phyloP scores from a whole-genome alignment of 2,797 vertebrate species.

The Enteromius viviparus region DNA sequence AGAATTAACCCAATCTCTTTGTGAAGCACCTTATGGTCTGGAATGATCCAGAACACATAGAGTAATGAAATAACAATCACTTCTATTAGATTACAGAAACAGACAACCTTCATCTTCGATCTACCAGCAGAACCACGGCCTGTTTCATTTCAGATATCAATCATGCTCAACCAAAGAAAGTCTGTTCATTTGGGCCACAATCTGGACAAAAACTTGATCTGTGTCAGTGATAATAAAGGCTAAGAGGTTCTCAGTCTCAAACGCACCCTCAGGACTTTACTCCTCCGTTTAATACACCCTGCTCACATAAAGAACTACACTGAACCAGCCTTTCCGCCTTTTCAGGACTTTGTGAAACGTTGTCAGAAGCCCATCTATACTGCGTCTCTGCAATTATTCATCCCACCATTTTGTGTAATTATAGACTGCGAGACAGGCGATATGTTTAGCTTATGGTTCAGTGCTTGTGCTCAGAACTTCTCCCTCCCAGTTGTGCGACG shows the following conservation, averaged over 20 bases:
- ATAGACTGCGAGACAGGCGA: slow-evolving; percentile 43
- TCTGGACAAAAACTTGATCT: slow-evolving; percentile 9
- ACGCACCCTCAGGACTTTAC: slow-evolving; percentile 17
- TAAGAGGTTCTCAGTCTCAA: slow-evolving; percentile 7
- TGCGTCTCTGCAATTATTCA: slow-evolving; percentile 48
- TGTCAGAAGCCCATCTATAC: slow-evolving; percentile 48
- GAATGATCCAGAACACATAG: slow-evolving; percentile 65
- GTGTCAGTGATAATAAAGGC: slow-evolving; percentile 23
- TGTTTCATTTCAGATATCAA: slow-evolving; percentile 63
- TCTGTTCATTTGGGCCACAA: slow-evolving; percentile 19
- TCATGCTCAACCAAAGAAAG: slow-evolving; percentile 68
- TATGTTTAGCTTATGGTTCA: slow-evolving; percentile 52
- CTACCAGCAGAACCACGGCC: slow-evolving; percentile 30
- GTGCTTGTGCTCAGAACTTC: slow-evolving; percentile 39
- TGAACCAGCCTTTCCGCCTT: slow-evolving; percentile 30
- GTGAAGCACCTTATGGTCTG: slow-evolving; percentile 65
- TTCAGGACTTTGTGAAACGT: slow-evolving; percentile 45
- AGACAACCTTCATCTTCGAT: slow-evolving; percentile 54
- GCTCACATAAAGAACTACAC: slow-evolving; percentile 33
- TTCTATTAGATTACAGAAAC: slow-evolving; percentile 72
- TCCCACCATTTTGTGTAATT: slow-evolving; percentile 52
- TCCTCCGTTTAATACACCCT: slow-evolving; percentile 17
- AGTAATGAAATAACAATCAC: slow-evolving; percentile 75
- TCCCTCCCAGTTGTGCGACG: slow-evolving; percentile 32
- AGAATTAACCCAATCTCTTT: slow-evolving; percentile 54